phyloP scores from a whole-genome alignment of 2,888 invertebrate species.

The Drosophila fulvimacula region DNA sequence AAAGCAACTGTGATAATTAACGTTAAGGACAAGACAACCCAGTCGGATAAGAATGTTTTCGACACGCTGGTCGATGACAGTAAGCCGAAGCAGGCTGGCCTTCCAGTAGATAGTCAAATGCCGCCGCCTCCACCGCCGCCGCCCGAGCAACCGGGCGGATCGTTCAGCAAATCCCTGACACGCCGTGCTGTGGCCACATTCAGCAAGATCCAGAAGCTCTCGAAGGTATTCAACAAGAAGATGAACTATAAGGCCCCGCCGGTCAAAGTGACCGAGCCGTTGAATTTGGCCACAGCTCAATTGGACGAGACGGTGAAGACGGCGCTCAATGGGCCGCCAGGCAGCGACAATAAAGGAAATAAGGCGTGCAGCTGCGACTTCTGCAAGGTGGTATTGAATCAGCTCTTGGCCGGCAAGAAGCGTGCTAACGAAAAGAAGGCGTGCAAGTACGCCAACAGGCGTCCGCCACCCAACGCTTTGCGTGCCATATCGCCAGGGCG shows the following conservation, averaged over 20 bases:
- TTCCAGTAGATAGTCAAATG: background rate
- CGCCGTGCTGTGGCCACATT: constrained; percentile 46
- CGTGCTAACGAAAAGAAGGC: constrained; percentile 13
- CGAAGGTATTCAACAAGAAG: constrained; percentile 49
- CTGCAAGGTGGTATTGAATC: constrained; percentile 36
- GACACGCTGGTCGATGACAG: constrained; percentile 5
- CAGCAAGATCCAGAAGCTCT: constrained; percentile 44
- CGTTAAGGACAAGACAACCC: constrained; percentile 24
- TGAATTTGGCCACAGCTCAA: background rate
- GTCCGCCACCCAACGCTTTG: background rate
- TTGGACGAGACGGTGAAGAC: constrained; percentile 9
- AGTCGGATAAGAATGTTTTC: constrained; percentile 17
- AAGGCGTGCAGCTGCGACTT: constrained; percentile 40
- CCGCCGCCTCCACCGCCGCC: background rate
- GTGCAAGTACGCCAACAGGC: constrained; percentile 8
- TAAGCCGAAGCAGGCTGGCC: background rate
- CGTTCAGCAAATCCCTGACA: constrained; percentile 34
- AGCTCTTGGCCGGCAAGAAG: constrained; percentile 31
- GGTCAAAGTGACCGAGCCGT: background rate
- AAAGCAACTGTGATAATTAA: background rate
- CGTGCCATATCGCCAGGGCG: constrained; percentile 2
- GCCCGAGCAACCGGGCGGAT: constrained; percentile 5
- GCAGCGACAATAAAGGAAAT: background rate
- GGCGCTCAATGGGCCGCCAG: background rate
- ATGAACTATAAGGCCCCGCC: constrained; percentile 17